Base-by-base conservation (phyloP, 2,888 invertebrate species). In the Drosophila kanekoi region DNA sequence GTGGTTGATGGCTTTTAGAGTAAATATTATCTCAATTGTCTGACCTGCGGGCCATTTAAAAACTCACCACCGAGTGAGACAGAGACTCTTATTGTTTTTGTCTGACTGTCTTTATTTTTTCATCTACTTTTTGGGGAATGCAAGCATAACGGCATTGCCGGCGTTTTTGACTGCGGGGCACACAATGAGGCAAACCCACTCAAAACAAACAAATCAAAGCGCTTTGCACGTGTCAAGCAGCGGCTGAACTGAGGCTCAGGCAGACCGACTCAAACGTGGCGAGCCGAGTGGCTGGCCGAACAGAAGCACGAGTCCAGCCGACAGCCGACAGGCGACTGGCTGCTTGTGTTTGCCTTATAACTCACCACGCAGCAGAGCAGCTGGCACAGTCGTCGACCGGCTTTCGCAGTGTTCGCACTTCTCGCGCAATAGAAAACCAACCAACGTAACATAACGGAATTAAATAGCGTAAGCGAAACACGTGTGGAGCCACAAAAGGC, bases 361-460 rank as follows among this genome's bases (percentile, higher is more conserved):
- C 53, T 71, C 83, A 80, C 78, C 86, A 75, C 77, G 56, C 83
- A 67, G 56, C 33, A 16, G 58, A 57, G 59, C 56, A 65, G 65
- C 51, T 51, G 66, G 58, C 74, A 83, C 83, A 85, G 88, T 85
- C 88, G 86, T 88, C 77, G 74, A 69, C 88, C 85, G 88, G 85
- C 85, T 79, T 88, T 75, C 76, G 69, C 35, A 72, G 83, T 72
- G 87, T 77, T 68, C 70, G 64, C 58, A 81, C 72, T 51, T 75
- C 35, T 72, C 74, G 72, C 67, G 57, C 20, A 56, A 43, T 4
- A 35, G 14, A 4, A 23, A 43, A 52, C 14, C 53, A 37, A 16
- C 11, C 20, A 53, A 47, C 23, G 16, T 37, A 18, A 56, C 60
- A 49, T 16, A 59, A n/a, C 47, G 59, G 28, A 28, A 28, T 28